These are phyloP conservation scores for Drosophila takahashii DNA, from an alignment of 1,140 invertebrate genomes.

Conservation along the genomic window DNA sequence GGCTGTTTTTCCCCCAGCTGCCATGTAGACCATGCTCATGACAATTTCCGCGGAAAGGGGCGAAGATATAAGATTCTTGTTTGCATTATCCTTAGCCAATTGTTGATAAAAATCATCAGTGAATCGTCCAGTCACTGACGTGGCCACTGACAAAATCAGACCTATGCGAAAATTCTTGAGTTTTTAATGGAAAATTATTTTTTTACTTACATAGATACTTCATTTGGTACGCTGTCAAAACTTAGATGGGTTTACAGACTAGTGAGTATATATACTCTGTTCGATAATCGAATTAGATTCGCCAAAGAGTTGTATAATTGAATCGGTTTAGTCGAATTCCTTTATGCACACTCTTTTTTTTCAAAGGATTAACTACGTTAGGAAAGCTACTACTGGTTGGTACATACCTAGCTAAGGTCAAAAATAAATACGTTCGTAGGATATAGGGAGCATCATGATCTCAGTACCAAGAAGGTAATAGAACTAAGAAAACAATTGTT, in stretches of 20 bases:
- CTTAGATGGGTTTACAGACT: background rate
- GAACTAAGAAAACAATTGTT: no score
- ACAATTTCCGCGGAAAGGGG: slow-evolving; percentile 84
- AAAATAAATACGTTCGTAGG: no score
- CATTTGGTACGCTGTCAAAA: background rate
- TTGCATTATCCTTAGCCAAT: slow-evolving; percentile 3
- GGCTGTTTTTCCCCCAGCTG: slow-evolving; percentile 85
- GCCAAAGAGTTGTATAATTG: background rate
- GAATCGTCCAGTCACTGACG: background rate
- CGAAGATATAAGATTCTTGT: slow-evolving; percentile 83
- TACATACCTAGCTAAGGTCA: no score
- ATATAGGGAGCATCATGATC: no score
- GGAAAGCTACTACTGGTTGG: no score
- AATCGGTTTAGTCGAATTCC: no score
- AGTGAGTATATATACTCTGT: background rate
- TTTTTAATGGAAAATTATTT: background rate
- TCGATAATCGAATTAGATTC: background rate
- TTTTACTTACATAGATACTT: background rate
- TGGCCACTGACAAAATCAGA: background rate
- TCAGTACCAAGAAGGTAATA: no score
- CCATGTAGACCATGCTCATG: slow-evolving; percentile 86
- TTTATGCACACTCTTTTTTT: no score
- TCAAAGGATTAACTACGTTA: no score
- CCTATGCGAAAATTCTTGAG: background rate
- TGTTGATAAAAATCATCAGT: background rate